Conservation (phyloP, 2,888 invertebrate species). For the Actias luna region DNA sequence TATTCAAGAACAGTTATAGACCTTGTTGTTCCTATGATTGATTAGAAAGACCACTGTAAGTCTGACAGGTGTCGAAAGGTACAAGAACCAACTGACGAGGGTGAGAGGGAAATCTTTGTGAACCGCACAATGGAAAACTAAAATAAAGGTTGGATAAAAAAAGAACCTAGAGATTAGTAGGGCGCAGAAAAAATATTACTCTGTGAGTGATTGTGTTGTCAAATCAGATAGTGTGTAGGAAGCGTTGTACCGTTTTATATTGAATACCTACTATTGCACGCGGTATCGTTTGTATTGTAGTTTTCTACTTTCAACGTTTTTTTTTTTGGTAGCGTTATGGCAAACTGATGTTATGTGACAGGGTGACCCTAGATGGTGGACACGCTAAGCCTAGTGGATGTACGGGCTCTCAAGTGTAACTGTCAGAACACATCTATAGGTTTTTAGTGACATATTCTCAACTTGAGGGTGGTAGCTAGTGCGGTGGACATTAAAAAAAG, state of each 20-base stretch:
- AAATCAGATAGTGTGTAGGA: background rate
- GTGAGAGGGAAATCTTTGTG: constrained; percentile 18
- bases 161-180: background rate
- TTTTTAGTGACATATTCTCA: too few relatives aligned
- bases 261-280: background rate
- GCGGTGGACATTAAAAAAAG: too few relatives aligned
- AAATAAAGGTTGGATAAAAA: constrained; percentile 17
- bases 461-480: too few relatives aligned
- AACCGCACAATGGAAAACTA: constrained; percentile 17
- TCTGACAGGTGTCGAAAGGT: constrained; percentile 22
- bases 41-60: constrained; percentile 15
- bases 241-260: background rate
- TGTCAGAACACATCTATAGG: too few relatives aligned
- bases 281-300: too few relatives aligned
- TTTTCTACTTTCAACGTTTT: too few relatives aligned
- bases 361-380: too few relatives aligned
- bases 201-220: background rate
- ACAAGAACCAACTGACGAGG: constrained; percentile 19
- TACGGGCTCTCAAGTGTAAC: too few relatives aligned
- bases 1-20: background rate
- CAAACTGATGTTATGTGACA: too few relatives aligned
- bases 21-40: constrained; percentile 3
- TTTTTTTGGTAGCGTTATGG: too few relatives aligned
- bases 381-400: too few relatives aligned
- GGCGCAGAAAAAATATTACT: constrained; percentile 6